Evolutionary conservation across 2,888 invertebrate species (phyloP).

Genomic region (Carpatolechia fugitivella): DNA sequence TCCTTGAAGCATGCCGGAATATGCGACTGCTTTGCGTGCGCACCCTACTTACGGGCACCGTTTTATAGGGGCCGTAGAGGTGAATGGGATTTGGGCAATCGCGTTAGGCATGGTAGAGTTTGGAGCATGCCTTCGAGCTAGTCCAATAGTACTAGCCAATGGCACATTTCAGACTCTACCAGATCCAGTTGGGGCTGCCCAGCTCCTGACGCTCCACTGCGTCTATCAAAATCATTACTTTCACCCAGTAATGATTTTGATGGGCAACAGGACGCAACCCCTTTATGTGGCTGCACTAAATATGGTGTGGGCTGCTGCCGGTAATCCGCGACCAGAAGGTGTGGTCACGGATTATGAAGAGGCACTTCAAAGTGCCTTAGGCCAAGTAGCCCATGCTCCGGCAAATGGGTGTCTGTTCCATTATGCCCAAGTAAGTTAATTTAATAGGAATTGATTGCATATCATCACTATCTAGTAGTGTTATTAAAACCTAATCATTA

Average conservation of each 20-base stretch:
- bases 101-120: too few relatives aligned
- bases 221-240: neutral
- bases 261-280: neutral
- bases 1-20: too few relatives aligned
- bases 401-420: neutral
- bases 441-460: too few relatives aligned
- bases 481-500: too few relatives aligned
- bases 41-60: too few relatives aligned
- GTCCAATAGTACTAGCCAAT: too few relatives aligned
- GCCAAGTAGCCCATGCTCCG: neutral
- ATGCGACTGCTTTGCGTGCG: too few relatives aligned
- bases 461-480: too few relatives aligned
- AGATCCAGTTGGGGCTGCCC: conserved; percentile 10
- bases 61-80: too few relatives aligned
- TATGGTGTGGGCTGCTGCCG: conserved; percentile 11
- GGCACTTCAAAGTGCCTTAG: conserved; percentile 6
- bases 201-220: conserved; percentile 4
- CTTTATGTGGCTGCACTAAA: conserved; percentile 10
- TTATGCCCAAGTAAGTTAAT: too few relatives aligned
- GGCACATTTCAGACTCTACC: conserved; percentile 18
- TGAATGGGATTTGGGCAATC: too few relatives aligned
- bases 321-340: neutral
- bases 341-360: conserved; percentile 10
- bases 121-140: too few relatives aligned
- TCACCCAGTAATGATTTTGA: conserved; percentile 9